phyloP scores from a whole-genome alignment of 2,113 vertebrate species.

The Cisticola juncidis region DNA sequence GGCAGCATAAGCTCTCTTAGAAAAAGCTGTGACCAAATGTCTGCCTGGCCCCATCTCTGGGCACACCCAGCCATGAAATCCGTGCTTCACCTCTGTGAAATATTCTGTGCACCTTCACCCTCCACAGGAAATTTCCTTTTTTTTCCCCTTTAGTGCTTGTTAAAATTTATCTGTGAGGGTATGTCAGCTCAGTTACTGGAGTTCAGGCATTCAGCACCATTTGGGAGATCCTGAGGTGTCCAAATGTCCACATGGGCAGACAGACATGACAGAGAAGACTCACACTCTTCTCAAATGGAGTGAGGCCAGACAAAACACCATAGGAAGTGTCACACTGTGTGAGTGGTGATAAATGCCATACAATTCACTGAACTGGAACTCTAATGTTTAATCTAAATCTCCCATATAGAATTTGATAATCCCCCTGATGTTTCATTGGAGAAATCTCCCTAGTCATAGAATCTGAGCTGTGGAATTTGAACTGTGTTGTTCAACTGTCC shows the following conservation, averaged over 20 bases:
- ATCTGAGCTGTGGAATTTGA: not conserved
- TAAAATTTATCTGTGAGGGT: not conserved
- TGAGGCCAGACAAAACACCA: accelerated
- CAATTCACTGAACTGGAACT: not conserved
- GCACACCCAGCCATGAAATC: not conserved
- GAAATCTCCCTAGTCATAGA: not conserved
- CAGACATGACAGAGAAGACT: not conserved
- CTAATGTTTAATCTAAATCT: not conserved
- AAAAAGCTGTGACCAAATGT: not conserved
- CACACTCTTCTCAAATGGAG: not conserved
- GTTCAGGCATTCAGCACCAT: not conserved
- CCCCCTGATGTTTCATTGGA: not conserved
- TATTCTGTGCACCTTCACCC: not conserved
- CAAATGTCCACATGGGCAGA: not conserved
- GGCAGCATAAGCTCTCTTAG: not conserved
- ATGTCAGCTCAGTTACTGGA: not conserved
- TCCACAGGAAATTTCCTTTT: not conserved
- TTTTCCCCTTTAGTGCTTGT: not conserved
- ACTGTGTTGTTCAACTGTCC: not conserved
- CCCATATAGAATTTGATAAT: not conserved
- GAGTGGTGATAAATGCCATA: not conserved
- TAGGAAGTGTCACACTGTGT: not conserved
- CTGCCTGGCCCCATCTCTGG: not conserved
- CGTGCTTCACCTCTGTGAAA: not conserved
- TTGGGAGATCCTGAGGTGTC: not conserved